Evolutionary conservation across 1,140 invertebrate species (phyloP).

Genomic region (Nilaparvata lugens): DNA sequence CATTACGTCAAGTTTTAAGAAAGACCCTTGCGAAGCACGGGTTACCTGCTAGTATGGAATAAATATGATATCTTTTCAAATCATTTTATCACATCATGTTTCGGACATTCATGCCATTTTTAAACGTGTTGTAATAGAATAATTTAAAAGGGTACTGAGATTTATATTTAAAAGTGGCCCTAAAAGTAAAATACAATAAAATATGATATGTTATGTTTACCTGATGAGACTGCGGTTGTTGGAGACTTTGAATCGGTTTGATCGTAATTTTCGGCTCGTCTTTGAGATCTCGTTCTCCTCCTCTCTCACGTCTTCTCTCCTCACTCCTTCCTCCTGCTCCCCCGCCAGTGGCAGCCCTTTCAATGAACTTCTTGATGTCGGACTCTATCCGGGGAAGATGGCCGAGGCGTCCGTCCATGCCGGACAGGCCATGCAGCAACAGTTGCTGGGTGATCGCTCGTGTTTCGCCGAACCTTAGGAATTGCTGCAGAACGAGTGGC

Average conservation of each 20-base stretch:
- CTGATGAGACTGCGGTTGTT: background rate
- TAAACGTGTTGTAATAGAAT: too few species aligned
- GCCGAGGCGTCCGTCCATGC: conserved; percentile 7
- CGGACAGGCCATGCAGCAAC: conserved; percentile 40
- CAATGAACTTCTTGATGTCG: conserved; percentile 48
- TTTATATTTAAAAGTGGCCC: too few species aligned
- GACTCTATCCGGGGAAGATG: conserved; percentile 38
- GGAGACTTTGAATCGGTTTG: conserved; percentile 12
- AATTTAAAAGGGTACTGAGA: too few species aligned
- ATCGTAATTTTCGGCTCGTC: conserved; percentile 11
- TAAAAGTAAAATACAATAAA: background rate
- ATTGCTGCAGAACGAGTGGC: conserved; percentile 75
- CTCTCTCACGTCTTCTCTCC: background rate
- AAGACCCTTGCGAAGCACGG: too few species aligned
- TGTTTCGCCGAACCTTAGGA: conserved; percentile 75
- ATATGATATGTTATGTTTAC: too few species aligned
- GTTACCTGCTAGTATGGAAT: too few species aligned
- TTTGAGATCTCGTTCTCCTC: conserved; percentile 10
- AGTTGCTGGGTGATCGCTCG: conserved; percentile 71
- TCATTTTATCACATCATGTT: too few species aligned
- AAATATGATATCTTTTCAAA: too few species aligned
- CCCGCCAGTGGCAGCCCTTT: conserved; percentile 29
- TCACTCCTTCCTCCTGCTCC: conserved; percentile 10
- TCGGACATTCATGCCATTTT: too few species aligned
- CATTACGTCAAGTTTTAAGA: too few species aligned